A percentile compares a stretch with the other conserved stretches of the same genome.
Evolutionary conservation across 2,797 vertebrate species (phyloP).

Genomic region (Arrhamphus sclerolepis): DNA sequence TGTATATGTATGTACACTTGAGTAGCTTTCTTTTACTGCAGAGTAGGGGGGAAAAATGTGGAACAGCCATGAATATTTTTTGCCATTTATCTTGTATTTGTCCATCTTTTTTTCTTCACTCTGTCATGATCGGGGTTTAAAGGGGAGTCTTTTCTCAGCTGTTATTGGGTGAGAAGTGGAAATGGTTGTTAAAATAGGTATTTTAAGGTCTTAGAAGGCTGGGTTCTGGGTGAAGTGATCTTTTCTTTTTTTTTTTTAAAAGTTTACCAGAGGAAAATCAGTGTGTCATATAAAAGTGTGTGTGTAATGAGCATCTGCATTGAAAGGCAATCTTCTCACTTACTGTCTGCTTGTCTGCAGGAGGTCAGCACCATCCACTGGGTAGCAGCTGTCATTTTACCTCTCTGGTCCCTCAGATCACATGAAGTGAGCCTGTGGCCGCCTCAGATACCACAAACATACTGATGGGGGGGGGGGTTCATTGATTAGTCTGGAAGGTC

Average conservation of each 20-base stretch:
- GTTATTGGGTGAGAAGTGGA: not conserved
- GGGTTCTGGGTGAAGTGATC: not conserved
- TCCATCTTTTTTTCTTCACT: too few relatives aligned
- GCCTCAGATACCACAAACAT: constrained; percentile 34
- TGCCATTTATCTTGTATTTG: too few relatives aligned
- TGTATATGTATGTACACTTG: too few relatives aligned
- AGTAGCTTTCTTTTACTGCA: too few relatives aligned
- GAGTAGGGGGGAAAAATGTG: too few relatives aligned
- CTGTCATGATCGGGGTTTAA: too few relatives aligned
- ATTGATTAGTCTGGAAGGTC: constrained; percentile 70
- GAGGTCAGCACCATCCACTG: constrained; percentile 60
- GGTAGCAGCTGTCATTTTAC: constrained; percentile 66
- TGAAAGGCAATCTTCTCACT: constrained; percentile 50
- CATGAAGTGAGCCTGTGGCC: constrained; percentile 33
- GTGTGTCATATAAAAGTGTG: not conserved
- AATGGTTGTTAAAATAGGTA: not conserved
- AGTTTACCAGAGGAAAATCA: not conserved
- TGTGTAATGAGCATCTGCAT: constrained; percentile 58
- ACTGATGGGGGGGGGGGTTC: constrained; percentile 25
- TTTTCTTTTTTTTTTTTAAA: too few relatives aligned
- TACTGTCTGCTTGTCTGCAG: constrained; percentile 33
- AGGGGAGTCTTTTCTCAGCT: too few relatives aligned
- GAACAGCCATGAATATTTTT: too few relatives aligned
- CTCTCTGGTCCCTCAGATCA: constrained; percentile 47
- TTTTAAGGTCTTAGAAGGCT: not conserved